phyloP scores from a whole-genome alignment of 2,797 vertebrate species.

The Amblyraja radiata region DNA sequence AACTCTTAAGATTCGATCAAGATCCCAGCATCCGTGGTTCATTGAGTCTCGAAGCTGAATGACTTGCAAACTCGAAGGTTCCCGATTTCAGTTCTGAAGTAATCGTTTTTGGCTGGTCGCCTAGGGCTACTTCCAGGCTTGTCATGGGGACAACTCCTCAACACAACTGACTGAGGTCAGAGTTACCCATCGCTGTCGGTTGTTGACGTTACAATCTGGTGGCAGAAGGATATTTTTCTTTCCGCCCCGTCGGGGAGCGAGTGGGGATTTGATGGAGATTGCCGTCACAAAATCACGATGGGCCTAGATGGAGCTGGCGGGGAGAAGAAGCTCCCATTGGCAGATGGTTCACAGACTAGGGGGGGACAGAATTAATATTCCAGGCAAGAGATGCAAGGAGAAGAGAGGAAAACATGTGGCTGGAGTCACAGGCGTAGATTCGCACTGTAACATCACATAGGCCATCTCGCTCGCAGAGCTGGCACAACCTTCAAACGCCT shows the following conservation, averaged over 20 bases:
- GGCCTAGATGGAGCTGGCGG: no score
- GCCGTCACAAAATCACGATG: no score
- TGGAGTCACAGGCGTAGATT: not conserved
- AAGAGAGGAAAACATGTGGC: not conserved
- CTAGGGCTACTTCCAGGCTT: not conserved
- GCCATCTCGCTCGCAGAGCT: not conserved
- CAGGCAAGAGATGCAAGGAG: no score
- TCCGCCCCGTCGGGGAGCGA: no score
- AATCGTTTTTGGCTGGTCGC: not conserved
- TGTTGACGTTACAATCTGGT: not conserved
- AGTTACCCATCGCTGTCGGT: not conserved
- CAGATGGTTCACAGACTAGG: no score
- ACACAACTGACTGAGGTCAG: not conserved
- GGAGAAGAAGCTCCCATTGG: no score
- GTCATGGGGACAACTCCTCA: not conserved
- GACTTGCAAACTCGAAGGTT: not conserved
- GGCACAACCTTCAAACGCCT: not conserved
- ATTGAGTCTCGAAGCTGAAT: no score
- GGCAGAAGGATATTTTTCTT: not conserved
- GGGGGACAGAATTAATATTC: no score
- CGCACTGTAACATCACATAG: not conserved
- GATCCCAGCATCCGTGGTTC: no score
- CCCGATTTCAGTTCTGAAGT: not conserved
- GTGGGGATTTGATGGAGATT: no score
- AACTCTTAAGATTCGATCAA: no score